Percentiles rank a stretch among this genome's conserved stretches.
Evolutionary conservation across 92 coral and sea anemone species (phyloP).

Genomic region (Isaurus tuberculatus): DNA sequence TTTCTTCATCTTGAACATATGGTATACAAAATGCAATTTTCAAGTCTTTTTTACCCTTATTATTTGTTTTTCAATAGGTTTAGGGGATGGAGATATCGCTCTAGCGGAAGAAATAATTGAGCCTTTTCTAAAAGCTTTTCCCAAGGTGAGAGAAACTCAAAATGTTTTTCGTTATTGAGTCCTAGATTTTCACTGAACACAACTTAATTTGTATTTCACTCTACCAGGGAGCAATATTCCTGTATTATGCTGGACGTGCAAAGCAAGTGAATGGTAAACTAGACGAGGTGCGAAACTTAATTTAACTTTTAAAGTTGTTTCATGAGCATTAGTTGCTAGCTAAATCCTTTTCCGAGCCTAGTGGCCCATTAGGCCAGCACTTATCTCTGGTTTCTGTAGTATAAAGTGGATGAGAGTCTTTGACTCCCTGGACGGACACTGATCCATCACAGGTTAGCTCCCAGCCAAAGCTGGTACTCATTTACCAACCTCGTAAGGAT

Average conservation of each 20-base stretch:
- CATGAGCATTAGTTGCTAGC: not conserved
- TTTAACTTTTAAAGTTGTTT: not conserved
- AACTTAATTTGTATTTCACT: too few relatives aligned
- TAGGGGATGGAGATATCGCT: conserved; percentile 90
- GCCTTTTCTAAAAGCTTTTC: conserved; percentile 90
- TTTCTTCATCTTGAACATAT: too few relatives aligned
- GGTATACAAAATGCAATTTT: too few relatives aligned
- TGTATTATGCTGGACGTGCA: conserved; percentile 93
- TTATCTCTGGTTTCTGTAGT: too few relatives aligned
- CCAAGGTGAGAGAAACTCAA: conserved; percentile 70
- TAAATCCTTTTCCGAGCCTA: too few relatives aligned
- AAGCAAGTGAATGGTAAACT: conserved; percentile 92
- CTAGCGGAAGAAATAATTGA: conserved; percentile 91
- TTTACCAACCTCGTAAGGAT: too few relatives aligned
- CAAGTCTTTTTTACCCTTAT: not conserved
- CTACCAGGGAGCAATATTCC: conserved; percentile 89
- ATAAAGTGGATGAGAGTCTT: too few relatives aligned
- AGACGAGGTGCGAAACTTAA: conserved; percentile 73
- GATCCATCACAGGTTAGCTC: too few relatives aligned
- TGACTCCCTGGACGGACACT: too few relatives aligned
- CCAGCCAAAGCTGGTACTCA: too few relatives aligned
- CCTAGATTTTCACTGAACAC: not conserved
- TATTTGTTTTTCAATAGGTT: conserved; percentile 56
- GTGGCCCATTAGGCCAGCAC: too few relatives aligned
- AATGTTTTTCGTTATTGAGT: not conserved